A percentile compares a stretch with the other conserved stretches of the same genome.
These are phyloP conservation scores for Hylaeus volcanicus DNA, from an alignment of 1,140 invertebrate species.

Conservation along the genomic window DNA sequence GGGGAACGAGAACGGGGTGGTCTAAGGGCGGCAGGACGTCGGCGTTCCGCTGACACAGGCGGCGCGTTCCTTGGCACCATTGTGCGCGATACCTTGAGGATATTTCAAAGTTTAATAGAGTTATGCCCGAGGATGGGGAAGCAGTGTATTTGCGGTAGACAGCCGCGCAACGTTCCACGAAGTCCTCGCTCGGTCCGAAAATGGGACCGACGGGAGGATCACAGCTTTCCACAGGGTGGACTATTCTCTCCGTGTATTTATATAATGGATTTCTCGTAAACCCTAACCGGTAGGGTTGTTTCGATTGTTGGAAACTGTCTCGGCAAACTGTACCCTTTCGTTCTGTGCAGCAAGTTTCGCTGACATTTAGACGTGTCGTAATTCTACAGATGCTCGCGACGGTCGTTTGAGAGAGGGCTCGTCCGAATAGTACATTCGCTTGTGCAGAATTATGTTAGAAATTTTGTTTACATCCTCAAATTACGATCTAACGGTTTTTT, in stretches of 20 bases:
- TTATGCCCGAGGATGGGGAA: conserved; percentile 39
- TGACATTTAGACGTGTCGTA: no score
- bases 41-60: conserved; percentile 54
- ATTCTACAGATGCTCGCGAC: conserved; percentile 3
- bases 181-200: conserved; percentile 17
- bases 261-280: conserved; percentile 29
- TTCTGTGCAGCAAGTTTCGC: not conserved
- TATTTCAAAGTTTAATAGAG: conserved; percentile 67
- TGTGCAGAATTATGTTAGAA: no score
- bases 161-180: not conserved
- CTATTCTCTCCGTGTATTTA: conserved; percentile 18
- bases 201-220: not conserved
- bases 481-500: no score
- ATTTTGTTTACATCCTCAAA: no score
- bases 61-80: conserved; percentile 50
- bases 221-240: not conserved
- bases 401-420: not conserved
- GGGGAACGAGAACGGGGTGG: conserved; percentile 29
- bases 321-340: conserved; percentile 4
- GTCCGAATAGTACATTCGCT: not conserved
- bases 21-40: not conserved
- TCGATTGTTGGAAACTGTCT: no score
- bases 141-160: conserved; percentile 44
- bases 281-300: not conserved
- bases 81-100: conserved; percentile 59